Percentiles rank a stretch among this genome's conserved stretches.
phyloP scores from a whole-genome alignment of 23 tunicate genomes.

The Ascidia mentula region DNA sequence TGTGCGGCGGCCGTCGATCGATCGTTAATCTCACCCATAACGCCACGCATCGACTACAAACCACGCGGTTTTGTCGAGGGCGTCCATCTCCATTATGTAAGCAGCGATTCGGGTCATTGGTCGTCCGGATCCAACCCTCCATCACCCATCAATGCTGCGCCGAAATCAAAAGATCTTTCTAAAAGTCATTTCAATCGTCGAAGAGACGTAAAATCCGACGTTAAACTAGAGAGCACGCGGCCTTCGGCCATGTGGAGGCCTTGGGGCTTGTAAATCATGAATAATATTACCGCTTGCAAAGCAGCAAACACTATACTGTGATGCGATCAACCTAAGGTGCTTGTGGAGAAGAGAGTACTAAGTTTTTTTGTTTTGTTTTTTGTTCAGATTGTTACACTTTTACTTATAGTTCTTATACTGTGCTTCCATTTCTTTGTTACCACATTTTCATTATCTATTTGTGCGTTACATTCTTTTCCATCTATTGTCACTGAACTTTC shows the following conservation, averaged over 20 bases:
- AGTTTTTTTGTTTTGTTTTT: background rate
- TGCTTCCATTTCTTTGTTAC: slow-evolving; percentile 10
- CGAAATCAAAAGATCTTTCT: background rate
- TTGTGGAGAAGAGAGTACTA: background rate
- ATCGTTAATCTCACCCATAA: background rate
- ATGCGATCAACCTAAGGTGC: background rate
- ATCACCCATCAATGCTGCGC: slow-evolving; percentile 3
- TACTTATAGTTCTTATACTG: slow-evolving; percentile 11
- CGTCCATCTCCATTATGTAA: slow-evolving; percentile 3
- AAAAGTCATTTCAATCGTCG: background rate
- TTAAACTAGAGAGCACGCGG: background rate
- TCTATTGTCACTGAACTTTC: slow-evolving; percentile 6
- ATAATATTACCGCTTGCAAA: background rate
- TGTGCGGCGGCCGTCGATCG: background rate
- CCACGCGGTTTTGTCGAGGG: background rate
- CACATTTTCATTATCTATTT: background rate
- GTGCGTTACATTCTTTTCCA: background rate
- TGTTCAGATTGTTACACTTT: background rate
- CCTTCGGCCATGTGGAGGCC: slow-evolving; percentile 25
- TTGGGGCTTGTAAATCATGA: slow-evolving; percentile 17
- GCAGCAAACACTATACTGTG: background rate
- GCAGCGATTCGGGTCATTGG: slow-evolving; percentile 53
- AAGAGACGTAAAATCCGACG: background rate
- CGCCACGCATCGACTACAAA: background rate
- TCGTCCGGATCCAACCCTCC: slow-evolving; percentile 42